Conservation (phyloP, 1,140 invertebrate species). For the Drosophila neocordata region DNA sequence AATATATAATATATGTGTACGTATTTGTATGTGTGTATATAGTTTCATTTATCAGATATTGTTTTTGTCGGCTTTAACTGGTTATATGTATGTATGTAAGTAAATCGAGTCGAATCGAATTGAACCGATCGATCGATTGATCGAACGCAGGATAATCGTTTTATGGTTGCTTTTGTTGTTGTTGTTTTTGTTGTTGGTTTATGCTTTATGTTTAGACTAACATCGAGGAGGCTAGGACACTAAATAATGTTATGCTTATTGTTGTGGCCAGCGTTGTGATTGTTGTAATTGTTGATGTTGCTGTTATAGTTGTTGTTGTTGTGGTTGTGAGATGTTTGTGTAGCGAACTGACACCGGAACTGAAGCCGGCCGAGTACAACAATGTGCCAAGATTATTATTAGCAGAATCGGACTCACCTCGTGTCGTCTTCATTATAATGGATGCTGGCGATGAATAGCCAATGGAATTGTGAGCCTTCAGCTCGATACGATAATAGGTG, state of each 20-base stretch:
- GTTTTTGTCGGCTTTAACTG: slow-evolving; percentile 37
- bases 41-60: slow-evolving; percentile 42
- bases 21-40: slow-evolving; percentile 36
- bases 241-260: slow-evolving; percentile 82
- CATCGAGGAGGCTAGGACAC: slow-evolving; percentile 76
- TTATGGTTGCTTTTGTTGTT: slow-evolving; percentile 10
- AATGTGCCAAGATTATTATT: slow-evolving; percentile 83
- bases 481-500: slow-evolving; percentile 91
- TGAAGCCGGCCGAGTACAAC: slow-evolving; percentile 82
- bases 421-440: slow-evolving; percentile 91
- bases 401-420: slow-evolving; percentile 88
- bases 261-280: slow-evolving; percentile 72
- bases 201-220: slow-evolving; percentile 69
- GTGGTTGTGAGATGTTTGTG: slow-evolving; percentile 75
- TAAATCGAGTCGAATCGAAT: background rate
- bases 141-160: background rate
- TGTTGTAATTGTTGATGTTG: slow-evolving; percentile 70
- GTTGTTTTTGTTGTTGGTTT: slow-evolving; percentile 25
- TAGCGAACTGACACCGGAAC: slow-evolving; percentile 79
- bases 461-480: slow-evolving; percentile 92
- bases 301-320: slow-evolving; percentile 72
- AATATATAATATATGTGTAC: slow-evolving; percentile 44
- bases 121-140: background rate
- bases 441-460: slow-evolving; percentile 90
- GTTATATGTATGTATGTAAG: slow-evolving; percentile 41